Evolutionary conservation across 64 coral and sea anemone genomes (phyloP), one percentile per base, ranked within the genome.

Genomic region (Actinia equina): DNA sequence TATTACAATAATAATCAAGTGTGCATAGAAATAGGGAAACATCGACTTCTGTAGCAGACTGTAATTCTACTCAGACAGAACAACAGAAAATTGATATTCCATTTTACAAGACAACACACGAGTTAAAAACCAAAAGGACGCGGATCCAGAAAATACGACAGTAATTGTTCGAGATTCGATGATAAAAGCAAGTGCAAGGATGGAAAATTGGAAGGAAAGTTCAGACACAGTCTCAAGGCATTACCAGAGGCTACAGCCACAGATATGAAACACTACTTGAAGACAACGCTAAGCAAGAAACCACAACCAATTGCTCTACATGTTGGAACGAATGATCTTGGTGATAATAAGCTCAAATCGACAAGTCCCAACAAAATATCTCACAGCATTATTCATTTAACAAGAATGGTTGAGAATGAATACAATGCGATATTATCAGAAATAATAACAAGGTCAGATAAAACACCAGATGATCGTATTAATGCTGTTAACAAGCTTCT

Each of bases 141-240:
- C n/a, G n/a, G n/a, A n/a, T n/a, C n/a, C n/a, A n/a, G n/a, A n/a
- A n/a, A n/a, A n/a, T n/a, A n/a, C n/a, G n/a, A n/a, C n/a, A n/a
- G n/a, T n/a, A n/a, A n/a, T 65, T 19, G 44, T 85, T 62, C 59
- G 83, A 26, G 83, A 85, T 57, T 85, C 83, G 17, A 64, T 85
- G 77, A 79, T 79, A 11, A 79, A 79, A 49, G 30, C 30, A 45
- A 13, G 44, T 79, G 17, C 77, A n/a, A n/a, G n/a, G n/a, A n/a
- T n/a, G n/a, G n/a, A n/a, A n/a, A n/a, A n/a, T n/a, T n/a, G n/a
- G n/a, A n/a, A n/a, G n/a, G n/a, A n/a, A n/a, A n/a, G n/a, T n/a
- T n/a, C n/a, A n/a, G n/a, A n/a, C n/a, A n/a, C 86, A 87, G 86
- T 77, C 65, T 87, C 26, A 87, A 87, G 77, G 49, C 63, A 13